Evolutionary conservation across 2,888 invertebrate species (phyloP).

Genomic region (Polymixis flavicincta): DNA sequence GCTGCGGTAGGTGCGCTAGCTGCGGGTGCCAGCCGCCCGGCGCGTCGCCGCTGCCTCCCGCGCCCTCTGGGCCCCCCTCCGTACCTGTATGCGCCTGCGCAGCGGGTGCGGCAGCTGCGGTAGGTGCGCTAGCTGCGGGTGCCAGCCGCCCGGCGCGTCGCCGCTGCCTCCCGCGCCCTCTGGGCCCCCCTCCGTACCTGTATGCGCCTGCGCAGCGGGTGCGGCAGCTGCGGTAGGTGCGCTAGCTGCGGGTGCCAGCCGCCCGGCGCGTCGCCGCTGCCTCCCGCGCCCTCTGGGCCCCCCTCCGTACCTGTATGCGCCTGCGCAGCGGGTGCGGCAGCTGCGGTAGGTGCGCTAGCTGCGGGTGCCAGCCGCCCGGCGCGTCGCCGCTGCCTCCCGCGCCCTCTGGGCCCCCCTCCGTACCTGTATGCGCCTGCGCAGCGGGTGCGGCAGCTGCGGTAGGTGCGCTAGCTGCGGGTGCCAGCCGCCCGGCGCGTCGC

Average conservation of each 20-base stretch:
- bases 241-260: constrained; percentile 59
- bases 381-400: too few relatives aligned
- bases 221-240: constrained; percentile 91
- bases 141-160: too few relatives aligned
- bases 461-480: constrained; percentile 91
- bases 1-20: too few relatives aligned
- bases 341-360: constrained; percentile 88
- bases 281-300: too few relatives aligned
- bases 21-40: too few relatives aligned
- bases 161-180: too few relatives aligned
- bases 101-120: constrained; percentile 90
- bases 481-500: constrained; percentile 78
- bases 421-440: constrained; percentile 79
- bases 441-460: constrained; percentile 90
- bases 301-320: constrained; percentile 72
- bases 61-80: too few relatives aligned
- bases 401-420: background rate
- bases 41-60: too few relatives aligned
- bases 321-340: constrained; percentile 88
- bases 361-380: too few relatives aligned
- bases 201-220: constrained; percentile 83
- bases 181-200: constrained; percentile 66
- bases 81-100: constrained; percentile 77
- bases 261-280: too few relatives aligned
- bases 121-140: constrained; percentile 77